phyloP scores from a whole-genome alignment of 2,797 vertebrate species.

The Glossophaga mutica region DNA sequence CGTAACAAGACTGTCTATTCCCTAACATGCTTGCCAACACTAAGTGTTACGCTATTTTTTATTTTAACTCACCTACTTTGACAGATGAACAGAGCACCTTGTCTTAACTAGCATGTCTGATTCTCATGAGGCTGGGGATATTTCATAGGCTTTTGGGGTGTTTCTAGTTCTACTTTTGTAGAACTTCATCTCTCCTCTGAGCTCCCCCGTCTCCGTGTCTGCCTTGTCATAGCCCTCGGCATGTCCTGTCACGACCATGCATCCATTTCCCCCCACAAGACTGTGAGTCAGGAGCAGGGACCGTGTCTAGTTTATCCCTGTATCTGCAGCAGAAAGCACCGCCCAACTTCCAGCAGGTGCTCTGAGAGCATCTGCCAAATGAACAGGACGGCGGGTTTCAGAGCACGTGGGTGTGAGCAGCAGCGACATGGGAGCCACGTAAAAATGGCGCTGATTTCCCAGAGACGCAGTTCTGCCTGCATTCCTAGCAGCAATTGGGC shows the following conservation, averaged over 20 bases:
- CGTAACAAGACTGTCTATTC: not conserved
- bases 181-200: not conserved
- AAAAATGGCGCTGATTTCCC: not conserved
- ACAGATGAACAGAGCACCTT: not conserved
- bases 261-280: not conserved
- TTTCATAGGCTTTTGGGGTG: not conserved
- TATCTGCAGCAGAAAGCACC: not conserved
- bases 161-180: not conserved
- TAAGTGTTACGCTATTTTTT: not conserved
- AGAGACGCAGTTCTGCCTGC: not conserved
- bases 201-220: accelerated
- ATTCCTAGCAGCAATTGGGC: not conserved
- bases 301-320: not conserved
- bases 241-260: accelerated
- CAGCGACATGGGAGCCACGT: not conserved
- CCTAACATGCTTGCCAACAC: not conserved
- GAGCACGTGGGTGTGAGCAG: not conserved
- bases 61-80: not conserved
- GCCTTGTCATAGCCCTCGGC: not conserved
- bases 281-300: not conserved
- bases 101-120: not conserved
- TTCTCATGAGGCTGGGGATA: not conserved
- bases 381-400: not conserved
- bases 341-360: accelerated
- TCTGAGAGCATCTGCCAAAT: not conserved